A percentile compares a stretch with the other conserved stretches of the same genome.
Conservation (phyloP, 2,888 invertebrate species). For the Nomada hirtipes region DNA sequence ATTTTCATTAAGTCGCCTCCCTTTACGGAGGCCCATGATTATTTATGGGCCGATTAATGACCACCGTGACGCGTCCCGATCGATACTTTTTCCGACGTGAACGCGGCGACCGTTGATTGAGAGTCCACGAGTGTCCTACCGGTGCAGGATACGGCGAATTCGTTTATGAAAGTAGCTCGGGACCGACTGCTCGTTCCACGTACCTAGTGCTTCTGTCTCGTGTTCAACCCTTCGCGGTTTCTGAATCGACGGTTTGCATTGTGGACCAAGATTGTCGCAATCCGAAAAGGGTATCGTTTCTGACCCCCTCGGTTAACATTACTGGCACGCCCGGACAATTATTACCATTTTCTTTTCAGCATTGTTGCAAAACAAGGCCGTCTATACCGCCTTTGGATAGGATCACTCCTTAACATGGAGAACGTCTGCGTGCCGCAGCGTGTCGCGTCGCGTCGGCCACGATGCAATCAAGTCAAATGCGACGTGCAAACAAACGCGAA, state of each 20-base stretch:
- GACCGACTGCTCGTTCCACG: background rate
- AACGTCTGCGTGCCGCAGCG: slow-evolving; percentile 10
- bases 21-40: slow-evolving; percentile 60
- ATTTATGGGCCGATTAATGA: slow-evolving; percentile 64
- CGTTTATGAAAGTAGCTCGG: too few relatives aligned
- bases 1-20: slow-evolving; percentile 65
- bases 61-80: slow-evolving; percentile 38
- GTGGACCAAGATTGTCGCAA: too few relatives aligned
- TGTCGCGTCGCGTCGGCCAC: slow-evolving; percentile 14
- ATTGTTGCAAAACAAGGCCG: slow-evolving; percentile 37
- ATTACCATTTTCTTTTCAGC: slow-evolving; percentile 22
- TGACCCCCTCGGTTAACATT: background rate
- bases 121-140: slow-evolving; percentile 16
- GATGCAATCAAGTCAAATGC: slow-evolving; percentile 47
- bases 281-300: too few relatives aligned
- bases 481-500: slow-evolving; percentile 40
- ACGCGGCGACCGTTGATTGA: slow-evolving; percentile 21
- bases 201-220: background rate
- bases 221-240: too few relatives aligned
- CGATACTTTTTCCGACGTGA: slow-evolving; percentile 15
- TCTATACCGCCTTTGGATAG: background rate
- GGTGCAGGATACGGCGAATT: background rate
- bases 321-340: background rate
- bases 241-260: background rate
- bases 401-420: slow-evolving; percentile 14